Base-by-base conservation (phyloP, 1,140 invertebrate species). In the Melanaphis sacchari region DNA sequence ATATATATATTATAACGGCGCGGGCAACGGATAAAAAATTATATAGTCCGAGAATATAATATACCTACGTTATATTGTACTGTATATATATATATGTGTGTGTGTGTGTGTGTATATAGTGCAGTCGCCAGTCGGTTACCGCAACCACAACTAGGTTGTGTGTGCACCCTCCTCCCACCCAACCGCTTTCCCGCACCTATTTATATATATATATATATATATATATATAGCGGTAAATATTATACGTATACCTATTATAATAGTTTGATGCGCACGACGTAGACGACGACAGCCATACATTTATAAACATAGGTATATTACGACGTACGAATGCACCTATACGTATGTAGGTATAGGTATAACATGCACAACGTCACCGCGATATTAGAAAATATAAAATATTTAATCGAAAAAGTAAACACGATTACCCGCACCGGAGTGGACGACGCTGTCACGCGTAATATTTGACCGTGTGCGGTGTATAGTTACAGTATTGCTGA, bases 201-300 rank as follows among this genome's bases (percentile, higher is more conserved):
- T n/a, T n/a, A n/a, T n/a, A n/a, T n/a, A n/a, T n/a, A n/a, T n/a
- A n/a, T n/a, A n/a, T n/a, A n/a, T n/a, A n/a, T n/a, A n/a, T n/a
- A n/a, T 49, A 0, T 21, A 9, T 43, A 49, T 88, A 46, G 87
- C 87, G 87, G 87, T 88, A 87, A 87, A 87, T 43, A 43, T 22
- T 52, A 52, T 22, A 24, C n/a, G 21, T n/a, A n/a, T 41, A 85
- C 40, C 38, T 40, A 26, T 38, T 43, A 40, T 40, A 18, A 41
- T 36, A 31, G 87, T 88, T 52, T 88, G 87, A 88, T 36, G 87
- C 43, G 87, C 87, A 88, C 46, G 46, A 88, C 38, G 41, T 26
- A 11, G 38, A 85, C 38, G 84, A 85, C 24, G 38, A 85, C 84
- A 31, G 84, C 41, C 18, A 40, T 82, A 22, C 76, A 11, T 36